Evolutionary conservation across 35 echinoderm and acorn worm species (phyloP).

Genomic region (Heliocidaris erythrogramma): DNA sequence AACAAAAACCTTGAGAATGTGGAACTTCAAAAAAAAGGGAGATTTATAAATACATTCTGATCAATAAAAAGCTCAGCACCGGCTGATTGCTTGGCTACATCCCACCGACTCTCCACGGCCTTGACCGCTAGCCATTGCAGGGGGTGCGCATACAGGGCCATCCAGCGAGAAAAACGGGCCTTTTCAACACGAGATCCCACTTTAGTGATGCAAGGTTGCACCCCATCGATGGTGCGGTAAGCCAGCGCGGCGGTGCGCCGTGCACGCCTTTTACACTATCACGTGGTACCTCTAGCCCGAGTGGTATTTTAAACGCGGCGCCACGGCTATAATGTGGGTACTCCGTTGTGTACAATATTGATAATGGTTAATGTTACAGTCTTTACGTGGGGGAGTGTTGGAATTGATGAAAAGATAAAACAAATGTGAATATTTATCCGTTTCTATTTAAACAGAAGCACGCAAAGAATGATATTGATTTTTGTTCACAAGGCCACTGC

Average conservation of each 20-base stretch:
- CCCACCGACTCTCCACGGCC: background rate
- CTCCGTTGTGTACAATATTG: background rate
- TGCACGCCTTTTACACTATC: background rate
- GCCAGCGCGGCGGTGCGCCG: conserved; percentile 3
- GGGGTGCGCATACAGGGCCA: background rate
- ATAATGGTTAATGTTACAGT: background rate
- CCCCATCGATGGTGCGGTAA: conserved; percentile 6
- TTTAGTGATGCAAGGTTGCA: conserved; percentile 18
- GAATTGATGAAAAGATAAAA: background rate
- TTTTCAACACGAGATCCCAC: background rate
- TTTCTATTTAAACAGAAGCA: too few relatives aligned
- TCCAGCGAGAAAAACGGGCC: conserved; percentile 21
- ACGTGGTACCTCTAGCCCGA: background rate
- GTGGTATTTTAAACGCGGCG: background rate
- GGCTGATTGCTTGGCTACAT: background rate
- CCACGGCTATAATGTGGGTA: background rate
- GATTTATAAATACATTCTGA: conserved; percentile 5
- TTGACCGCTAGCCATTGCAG: background rate
- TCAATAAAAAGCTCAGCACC: background rate
- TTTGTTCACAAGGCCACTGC: background rate
- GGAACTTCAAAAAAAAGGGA: background rate
- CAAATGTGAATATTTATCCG: background rate
- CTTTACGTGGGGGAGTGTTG: background rate
- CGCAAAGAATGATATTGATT: background rate
- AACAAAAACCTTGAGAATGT: background rate